Conservation (phyloP, 2,888 invertebrate genomes). For the Cosmorhoe ocellata region DNA sequence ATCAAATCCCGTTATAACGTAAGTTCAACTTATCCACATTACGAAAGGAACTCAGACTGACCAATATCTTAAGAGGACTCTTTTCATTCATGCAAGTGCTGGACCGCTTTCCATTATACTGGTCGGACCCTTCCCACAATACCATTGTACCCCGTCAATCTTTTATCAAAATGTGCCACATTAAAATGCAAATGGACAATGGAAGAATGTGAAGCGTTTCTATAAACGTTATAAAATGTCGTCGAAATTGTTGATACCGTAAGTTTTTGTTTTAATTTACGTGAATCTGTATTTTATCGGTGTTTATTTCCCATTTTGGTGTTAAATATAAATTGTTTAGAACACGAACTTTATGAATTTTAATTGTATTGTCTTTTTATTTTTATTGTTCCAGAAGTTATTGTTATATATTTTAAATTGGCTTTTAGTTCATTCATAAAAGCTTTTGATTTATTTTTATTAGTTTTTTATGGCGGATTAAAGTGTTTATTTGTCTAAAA, state of each 20-base stretch:
- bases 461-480: constrained; percentile 14
- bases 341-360: constrained; percentile 26
- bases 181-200: constrained; percentile 34
- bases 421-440: constrained; percentile 10
- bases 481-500: constrained; percentile 10
- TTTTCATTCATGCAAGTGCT: background rate
- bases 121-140: constrained; percentile 12
- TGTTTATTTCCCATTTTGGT: constrained; percentile 23
- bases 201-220: constrained; percentile 32
- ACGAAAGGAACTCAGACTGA: background rate
- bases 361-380: constrained; percentile 28
- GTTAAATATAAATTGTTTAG: constrained; percentile 28
- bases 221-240: constrained; percentile 20
- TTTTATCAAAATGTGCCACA: constrained; percentile 29
- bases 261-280: constrained; percentile 30
- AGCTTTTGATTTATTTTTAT: constrained; percentile 12
- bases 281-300: constrained; percentile 27
- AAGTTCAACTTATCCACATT: no score
- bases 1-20: no score
- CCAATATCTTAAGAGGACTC: constrained; percentile 20
- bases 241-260: constrained; percentile 23
- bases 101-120: constrained; percentile 1
- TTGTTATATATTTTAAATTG: constrained; percentile 27
- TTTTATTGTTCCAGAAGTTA: constrained; percentile 11
- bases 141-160: constrained; percentile 28